Evolutionary conservation across 1,140 invertebrate species (phyloP).

Genomic region (Microvelia longipes): DNA sequence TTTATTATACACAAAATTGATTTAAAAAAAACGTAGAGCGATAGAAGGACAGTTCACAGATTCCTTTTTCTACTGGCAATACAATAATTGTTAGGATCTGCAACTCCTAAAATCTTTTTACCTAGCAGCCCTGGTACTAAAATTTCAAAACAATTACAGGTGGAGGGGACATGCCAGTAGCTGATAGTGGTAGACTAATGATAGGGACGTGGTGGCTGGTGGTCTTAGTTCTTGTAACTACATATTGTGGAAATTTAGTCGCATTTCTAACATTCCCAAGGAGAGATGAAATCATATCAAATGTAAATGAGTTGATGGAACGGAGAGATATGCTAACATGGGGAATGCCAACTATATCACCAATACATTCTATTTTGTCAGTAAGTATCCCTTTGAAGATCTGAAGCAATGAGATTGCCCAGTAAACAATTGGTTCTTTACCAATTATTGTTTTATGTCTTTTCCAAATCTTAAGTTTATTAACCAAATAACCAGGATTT

Average conservation of each 20-base stretch:
- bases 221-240: conserved; percentile 75
- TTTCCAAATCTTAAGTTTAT: background rate
- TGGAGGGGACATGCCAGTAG: conserved; percentile 64
- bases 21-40: too few relatives aligned
- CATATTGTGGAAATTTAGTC: conserved; percentile 82
- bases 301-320: conserved; percentile 49
- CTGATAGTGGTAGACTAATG: conserved; percentile 72
- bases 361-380: conserved; percentile 49
- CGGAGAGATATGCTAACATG: conserved; percentile 45
- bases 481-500: too few relatives aligned
- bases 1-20: too few relatives aligned
- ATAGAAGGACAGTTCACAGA: too few relatives aligned
- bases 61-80: too few relatives aligned
- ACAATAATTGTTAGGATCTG: too few relatives aligned
- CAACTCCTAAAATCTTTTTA: too few relatives aligned
- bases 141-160: too few relatives aligned
- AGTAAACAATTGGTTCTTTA: background rate
- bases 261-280: conserved; percentile 85
- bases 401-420: background rate
- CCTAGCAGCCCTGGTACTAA: too few relatives aligned
- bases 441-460: background rate
- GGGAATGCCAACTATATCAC: conserved; percentile 56
- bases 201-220: conserved; percentile 87
- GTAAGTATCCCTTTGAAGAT: conserved; percentile 26
- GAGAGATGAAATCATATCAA: conserved; percentile 59